These are phyloP conservation scores for Gambusia holbrooki DNA, from an alignment of 2,113 vertebrate genomes.

Conservation along the genomic window DNA sequence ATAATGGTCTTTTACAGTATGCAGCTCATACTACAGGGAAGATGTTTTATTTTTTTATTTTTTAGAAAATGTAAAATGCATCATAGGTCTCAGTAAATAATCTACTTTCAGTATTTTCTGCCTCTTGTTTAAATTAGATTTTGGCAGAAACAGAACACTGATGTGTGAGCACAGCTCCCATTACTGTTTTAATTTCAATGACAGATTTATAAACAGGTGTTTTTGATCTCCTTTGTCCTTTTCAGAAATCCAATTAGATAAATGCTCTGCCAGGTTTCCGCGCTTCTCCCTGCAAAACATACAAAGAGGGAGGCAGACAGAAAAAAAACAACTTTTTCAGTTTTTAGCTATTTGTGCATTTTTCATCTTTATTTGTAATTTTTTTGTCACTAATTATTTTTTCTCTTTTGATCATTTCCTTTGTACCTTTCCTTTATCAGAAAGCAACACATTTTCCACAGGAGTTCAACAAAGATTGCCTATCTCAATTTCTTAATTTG, in stretches of 20 bases:
- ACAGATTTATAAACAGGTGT: constrained; percentile 75
- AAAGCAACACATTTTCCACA: neutral
- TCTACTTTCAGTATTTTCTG: constrained; percentile 45
- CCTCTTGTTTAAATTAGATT: constrained; percentile 63
- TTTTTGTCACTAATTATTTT: neutral
- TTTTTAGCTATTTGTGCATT: neutral
- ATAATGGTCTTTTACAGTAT: constrained; percentile 32
- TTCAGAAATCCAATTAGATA: constrained; percentile 70
- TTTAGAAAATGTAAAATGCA: constrained; percentile 46
- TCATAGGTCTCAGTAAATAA: constrained; percentile 71
- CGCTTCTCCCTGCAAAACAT: constrained; percentile 5
- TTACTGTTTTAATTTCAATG: constrained; percentile 64
- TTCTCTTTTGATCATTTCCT: neutral
- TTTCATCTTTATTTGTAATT: neutral
- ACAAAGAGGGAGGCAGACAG: neutral
- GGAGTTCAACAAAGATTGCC: neutral
- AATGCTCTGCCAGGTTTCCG: constrained; percentile 54
- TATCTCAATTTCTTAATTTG: neutral
- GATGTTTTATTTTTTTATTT: constrained; percentile 33
- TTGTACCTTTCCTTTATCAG: neutral
- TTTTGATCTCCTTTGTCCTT: constrained; percentile 66
- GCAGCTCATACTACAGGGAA: constrained; percentile 39
- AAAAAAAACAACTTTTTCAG: constrained; percentile 8
- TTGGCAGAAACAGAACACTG: constrained; percentile 71
- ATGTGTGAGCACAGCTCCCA: constrained; percentile 70